Evolutionary conservation across 1,140 invertebrate species (phyloP), one percentile per base, ranked within the genome.

Genomic region (Heliconius nattereri): DNA sequence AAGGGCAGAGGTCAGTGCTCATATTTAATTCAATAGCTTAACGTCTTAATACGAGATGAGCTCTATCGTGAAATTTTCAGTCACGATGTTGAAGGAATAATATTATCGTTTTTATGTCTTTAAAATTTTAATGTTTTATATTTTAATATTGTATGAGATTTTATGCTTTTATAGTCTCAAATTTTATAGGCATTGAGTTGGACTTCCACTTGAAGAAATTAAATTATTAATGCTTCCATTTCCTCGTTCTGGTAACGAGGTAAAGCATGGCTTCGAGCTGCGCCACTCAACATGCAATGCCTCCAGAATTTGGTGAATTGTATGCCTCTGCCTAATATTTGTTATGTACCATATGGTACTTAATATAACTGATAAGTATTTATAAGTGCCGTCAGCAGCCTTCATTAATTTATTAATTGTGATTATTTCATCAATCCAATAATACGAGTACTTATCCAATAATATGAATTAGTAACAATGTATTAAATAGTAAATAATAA

Each of bases 21-120:
- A 88, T 89, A 87, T 87, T 85, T 87, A 87, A 89, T 88, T 87
- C 88, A 89, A 83, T n/a, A 79, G 78, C 79, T 75, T 78, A 72
- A 81, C 80, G 78, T 76, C 85, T 86, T 82, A 86, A 86, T 85
- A 78, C 79, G 70, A 71, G 66, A 49, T 81, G 60, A 71, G 71
- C 29, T 71, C 54, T 77, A 75, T 74, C 73, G 81, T 75, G 73
- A 83, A 83, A 84, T 86, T 81, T 72, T 57, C 75, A 79, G 78
- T 87, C 83, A 84, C 82, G 82, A 87, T 57, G 19, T 78, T 71
- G 74, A 66, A n/a, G 23, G 71, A 72, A 72, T 72, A 72, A 72
- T 23, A 72, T 72, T 72, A 72, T 72, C 35, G 35, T 72, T 72
- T 72, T 72, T 37, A 29, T 66, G 60, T 66, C 60, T 29, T 26